Base-by-base conservation (phyloP, 2,888 invertebrate genomes). In the Drosophila mercatorum region DNA sequence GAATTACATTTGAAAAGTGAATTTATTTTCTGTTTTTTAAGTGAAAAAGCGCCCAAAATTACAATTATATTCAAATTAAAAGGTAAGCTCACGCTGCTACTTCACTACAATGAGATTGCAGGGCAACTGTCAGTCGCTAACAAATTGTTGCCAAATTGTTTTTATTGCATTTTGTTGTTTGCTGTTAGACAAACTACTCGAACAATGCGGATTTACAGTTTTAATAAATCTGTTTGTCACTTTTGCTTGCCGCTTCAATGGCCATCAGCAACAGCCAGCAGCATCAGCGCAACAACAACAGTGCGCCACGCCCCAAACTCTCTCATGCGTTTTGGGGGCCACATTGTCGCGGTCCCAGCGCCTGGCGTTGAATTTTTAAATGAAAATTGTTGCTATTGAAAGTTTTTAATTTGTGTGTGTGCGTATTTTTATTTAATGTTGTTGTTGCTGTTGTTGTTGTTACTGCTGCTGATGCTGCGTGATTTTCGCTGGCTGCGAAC, bases 351-450 rank as follows among this genome's bases (percentile, higher is more conserved):
- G 59, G 75, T 73, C 81, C 73, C 86, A 61, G 81, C 40, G 75
- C 83, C 55, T 85, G 90, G 90, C 78, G 87, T 79, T 86, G 88
- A 90, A 86, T 90, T 86, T 86, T 90, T 79, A 89, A 90, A 86
- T 89, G 81, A 89, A 90, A 90, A 86, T 89, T 83, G 86, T 90
- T 83, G 87, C 90, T 84, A 87, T 90, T 87, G 90, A 90, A 87
- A 90, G 84, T 87, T 85, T 90, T 89, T 90, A 87, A 87, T 90
- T 90, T 87, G 66, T 80, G 77, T 75, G 80, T 72, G 74, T 62
- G 86, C 74, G 80, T 63, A 64, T 78, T 84, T 83, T 88, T 88
- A 78, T 88, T 75, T 44, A 44, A 44, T 44, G 26, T 44, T 75
- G 53, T 59, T 55, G 41, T 55, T 71, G 62, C 5, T 34, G 34